phyloP scores from a whole-genome alignment of 2,888 invertebrate genomes.

The Tipula vernalis region DNA sequence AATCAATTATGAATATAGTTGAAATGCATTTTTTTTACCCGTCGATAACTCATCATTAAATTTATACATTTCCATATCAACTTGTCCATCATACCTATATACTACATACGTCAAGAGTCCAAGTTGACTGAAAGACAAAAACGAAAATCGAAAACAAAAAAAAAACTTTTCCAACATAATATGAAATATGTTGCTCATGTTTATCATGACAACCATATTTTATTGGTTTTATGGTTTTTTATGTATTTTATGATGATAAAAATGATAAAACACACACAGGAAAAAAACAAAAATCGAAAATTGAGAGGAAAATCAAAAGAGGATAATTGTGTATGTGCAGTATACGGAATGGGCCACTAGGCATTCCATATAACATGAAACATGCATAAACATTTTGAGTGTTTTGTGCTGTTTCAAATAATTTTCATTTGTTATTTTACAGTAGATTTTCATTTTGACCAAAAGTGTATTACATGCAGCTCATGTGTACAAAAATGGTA shows the following conservation, averaged over 20 bases:
- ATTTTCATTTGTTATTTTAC: background rate
- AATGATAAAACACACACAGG: background rate
- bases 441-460: background rate
- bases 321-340: background rate
- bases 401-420: background rate
- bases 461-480: background rate
- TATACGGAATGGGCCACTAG: background rate
- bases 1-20: background rate
- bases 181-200: background rate
- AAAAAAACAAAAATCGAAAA: background rate
- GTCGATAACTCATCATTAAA: background rate
- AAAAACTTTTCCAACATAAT: background rate
- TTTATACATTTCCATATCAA: background rate
- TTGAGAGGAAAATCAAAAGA: background rate
- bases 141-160: background rate
- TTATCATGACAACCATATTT: background rate
- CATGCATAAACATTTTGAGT: background rate
- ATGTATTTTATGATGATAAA: background rate
- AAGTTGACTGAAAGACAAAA: background rate
- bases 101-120: background rate
- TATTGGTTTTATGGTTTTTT: background rate
- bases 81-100: background rate
- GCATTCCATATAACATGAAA: background rate
- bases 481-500: background rate
- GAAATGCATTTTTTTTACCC: background rate